Conservation (phyloP, 2,113 vertebrate species). For the Tonatia bakeri region DNA sequence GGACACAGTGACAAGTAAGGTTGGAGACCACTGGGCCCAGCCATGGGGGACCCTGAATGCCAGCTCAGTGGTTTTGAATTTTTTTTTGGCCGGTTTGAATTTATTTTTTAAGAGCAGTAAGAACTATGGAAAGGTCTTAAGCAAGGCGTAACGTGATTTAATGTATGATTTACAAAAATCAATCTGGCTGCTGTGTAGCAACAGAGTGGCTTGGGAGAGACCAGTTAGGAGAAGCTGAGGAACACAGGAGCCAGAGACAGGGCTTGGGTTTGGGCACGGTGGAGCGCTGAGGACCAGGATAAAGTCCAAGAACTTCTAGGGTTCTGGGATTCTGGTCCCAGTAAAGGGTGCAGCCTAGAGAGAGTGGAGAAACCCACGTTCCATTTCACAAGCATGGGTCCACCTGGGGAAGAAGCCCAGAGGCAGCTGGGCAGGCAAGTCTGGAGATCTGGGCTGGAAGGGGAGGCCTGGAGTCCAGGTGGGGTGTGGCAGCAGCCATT, state of each 20-base stretch:
- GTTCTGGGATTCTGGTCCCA: background rate
- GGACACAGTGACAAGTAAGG: background rate
- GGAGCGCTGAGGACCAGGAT: too few species aligned
- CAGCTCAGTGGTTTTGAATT: background rate
- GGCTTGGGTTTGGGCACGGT: rapidly evolving
- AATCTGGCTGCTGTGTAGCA: background rate
- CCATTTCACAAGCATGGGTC: background rate
- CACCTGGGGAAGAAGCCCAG: background rate
- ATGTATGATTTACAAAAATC: background rate
- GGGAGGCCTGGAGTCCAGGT: background rate
- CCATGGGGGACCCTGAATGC: background rate
- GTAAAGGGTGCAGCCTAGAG: background rate
- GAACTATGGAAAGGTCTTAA: background rate
- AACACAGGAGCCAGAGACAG: too few species aligned
- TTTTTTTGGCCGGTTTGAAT: background rate
- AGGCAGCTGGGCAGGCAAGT: background rate
- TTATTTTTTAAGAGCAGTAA: background rate
- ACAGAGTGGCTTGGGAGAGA: background rate
- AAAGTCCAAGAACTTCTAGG: background rate
- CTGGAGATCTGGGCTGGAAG: background rate
- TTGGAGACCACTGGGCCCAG: background rate
- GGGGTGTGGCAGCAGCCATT: background rate
- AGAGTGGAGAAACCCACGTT: rapidly evolving
- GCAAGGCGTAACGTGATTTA: background rate
- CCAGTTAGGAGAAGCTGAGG: background rate